Percentiles rank a stretch among this genome's conserved stretches.
Conservation (phyloP, 2,888 invertebrate genomes). For the Synergus laeviventris region DNA sequence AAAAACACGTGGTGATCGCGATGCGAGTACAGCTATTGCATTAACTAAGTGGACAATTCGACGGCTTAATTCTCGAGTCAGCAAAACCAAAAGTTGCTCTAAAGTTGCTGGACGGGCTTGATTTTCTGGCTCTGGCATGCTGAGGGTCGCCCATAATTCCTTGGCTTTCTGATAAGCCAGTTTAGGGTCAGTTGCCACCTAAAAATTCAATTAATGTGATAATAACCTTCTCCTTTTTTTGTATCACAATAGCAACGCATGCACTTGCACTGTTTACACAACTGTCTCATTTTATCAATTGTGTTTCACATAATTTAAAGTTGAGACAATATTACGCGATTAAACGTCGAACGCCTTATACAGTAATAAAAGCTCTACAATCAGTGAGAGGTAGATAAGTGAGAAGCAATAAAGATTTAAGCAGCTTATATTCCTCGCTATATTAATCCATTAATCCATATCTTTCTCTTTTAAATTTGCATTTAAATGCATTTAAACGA, state of each 20-base stretch:
- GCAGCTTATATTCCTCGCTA: background rate
- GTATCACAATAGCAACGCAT: background rate
- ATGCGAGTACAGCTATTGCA: slow-evolving; percentile 80
- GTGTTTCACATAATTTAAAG: slow-evolving; percentile 7
- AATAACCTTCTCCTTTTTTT: background rate
- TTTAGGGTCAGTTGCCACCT: slow-evolving; percentile 89
- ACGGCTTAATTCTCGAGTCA: slow-evolving; percentile 87
- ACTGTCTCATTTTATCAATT: slow-evolving; percentile 21
- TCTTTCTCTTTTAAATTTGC: background rate
- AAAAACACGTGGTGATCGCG: slow-evolving; percentile 78
- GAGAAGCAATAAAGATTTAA: slow-evolving; percentile 4
- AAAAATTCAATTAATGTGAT: slow-evolving; percentile 44
- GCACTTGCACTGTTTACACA: background rate
- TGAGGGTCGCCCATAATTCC: slow-evolving; percentile 84
- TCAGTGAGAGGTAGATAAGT: background rate
- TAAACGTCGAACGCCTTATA: slow-evolving; percentile 19
- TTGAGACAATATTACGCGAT: slow-evolving; percentile 20
- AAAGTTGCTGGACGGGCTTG: slow-evolving; percentile 87
- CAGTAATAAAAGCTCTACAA: slow-evolving; percentile 8
- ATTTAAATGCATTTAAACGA: background rate
- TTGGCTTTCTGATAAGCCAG: slow-evolving; percentile 85
- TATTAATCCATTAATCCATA: slow-evolving; percentile 4
- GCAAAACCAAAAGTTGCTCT: slow-evolving; percentile 86
- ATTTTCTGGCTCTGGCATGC: slow-evolving; percentile 89
- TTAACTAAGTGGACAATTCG: slow-evolving; percentile 88